Conservation (phyloP, 2,888 invertebrate species). For the Graphium colonna region DNA sequence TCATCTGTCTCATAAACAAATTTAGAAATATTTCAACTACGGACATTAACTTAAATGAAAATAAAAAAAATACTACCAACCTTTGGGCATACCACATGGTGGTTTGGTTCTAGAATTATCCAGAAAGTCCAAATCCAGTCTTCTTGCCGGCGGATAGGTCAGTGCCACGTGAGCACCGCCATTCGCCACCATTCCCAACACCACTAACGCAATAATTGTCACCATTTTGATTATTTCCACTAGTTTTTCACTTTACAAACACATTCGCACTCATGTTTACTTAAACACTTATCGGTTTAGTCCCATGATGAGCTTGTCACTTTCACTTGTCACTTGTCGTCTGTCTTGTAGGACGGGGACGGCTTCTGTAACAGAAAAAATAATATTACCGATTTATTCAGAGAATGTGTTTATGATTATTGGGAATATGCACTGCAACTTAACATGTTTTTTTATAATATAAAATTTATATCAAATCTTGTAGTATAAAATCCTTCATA, state of each 20-base stretch:
- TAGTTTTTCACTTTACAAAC: background rate
- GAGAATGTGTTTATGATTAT: too few species aligned
- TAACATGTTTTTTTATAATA: too few species aligned
- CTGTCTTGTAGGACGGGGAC: background rate
- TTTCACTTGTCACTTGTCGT: background rate
- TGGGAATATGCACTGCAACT: too few species aligned
- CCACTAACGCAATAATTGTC: conserved; percentile 44
- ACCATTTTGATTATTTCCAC: conserved; percentile 42
- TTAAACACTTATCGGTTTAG: background rate
- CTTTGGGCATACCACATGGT: conserved; percentile 97
- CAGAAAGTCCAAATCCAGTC: conserved; percentile 94
- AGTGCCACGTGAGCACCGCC: conserved; percentile 88
- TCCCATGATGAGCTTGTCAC: background rate
- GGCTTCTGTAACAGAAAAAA: conserved; percentile 7
- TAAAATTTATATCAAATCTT: too few species aligned
- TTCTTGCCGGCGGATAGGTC: conserved; percentile 93
- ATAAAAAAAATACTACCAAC: conserved; percentile 79
- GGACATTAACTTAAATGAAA: too few species aligned
- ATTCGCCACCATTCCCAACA: conserved; percentile 41
- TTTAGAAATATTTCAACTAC: background rate
- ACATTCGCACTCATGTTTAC: conserved; percentile 11
- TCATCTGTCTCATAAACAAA: too few species aligned
- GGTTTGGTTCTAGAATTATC: conserved; percentile 93
- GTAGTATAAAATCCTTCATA: too few species aligned
- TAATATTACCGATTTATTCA: too few species aligned